Percentiles rank a stretch among this genome's conserved stretches.
Conservation (phyloP, 2,888 invertebrate genomes). For the Aphidoletes aphidimyza region DNA sequence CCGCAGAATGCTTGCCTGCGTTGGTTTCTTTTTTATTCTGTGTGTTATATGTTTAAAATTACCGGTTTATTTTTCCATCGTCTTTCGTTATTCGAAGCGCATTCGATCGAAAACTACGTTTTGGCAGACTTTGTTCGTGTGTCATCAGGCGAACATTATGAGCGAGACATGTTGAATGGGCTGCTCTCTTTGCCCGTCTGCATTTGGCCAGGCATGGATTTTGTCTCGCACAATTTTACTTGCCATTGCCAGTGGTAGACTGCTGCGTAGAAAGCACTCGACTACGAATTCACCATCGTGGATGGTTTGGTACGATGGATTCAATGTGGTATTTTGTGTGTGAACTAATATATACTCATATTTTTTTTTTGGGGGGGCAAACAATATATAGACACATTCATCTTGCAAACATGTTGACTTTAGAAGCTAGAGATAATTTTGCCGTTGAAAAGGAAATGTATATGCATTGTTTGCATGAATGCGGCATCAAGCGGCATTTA, state of each 20-base stretch:
- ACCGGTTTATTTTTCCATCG: not conserved
- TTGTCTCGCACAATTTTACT: too few species aligned
- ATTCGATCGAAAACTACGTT: not conserved
- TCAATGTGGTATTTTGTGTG: too few species aligned
- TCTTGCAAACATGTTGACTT: too few species aligned
- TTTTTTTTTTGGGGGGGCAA: too few species aligned
- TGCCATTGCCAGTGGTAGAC: too few species aligned
- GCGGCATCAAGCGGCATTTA: slow-evolving; percentile 16
- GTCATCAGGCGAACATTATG: slow-evolving; percentile 26
- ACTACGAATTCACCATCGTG: too few species aligned
- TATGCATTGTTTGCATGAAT: too few species aligned
- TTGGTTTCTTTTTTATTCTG: not conserved
- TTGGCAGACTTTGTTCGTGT: slow-evolving; percentile 11
- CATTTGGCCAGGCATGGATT: not conserved
- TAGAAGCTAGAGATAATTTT: not conserved
- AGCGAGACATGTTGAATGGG: slow-evolving; percentile 1
- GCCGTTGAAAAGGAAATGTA: not conserved
- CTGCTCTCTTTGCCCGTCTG: not conserved
- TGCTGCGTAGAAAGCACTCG: too few species aligned
- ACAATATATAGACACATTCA: too few species aligned
- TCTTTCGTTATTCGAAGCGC: not conserved
- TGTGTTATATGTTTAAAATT: not conserved
- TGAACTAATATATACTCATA: too few species aligned
- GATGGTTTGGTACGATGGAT: too few species aligned
- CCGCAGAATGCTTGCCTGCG: slow-evolving; percentile 30